Evolutionary conservation across 2,113 vertebrate genomes (phyloP).

Genomic region (Erythrolamprus reginae): DNA sequence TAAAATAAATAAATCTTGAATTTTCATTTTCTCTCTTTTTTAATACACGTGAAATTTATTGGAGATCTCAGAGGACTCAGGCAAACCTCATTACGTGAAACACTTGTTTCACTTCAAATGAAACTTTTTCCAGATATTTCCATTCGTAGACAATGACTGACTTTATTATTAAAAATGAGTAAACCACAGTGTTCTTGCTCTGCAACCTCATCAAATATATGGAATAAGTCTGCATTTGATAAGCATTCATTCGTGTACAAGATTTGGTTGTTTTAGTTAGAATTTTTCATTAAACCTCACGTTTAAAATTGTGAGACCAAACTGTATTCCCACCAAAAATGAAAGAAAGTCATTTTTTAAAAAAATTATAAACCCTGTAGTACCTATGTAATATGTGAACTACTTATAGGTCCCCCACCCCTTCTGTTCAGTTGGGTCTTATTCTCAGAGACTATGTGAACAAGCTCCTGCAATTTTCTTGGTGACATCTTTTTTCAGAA

Average conservation of each 20-base stretch:
- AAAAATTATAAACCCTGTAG: neutral
- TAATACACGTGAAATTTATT: neutral
- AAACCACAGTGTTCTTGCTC: neutral
- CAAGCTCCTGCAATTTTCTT: neutral
- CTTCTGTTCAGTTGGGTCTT: neutral
- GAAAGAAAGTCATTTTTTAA: neutral
- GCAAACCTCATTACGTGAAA: neutral
- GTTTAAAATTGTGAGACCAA: neutral
- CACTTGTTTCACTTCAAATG: neutral
- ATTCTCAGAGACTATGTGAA: neutral
- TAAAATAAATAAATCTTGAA: neutral
- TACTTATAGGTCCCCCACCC: neutral
- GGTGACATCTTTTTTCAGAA: neutral
- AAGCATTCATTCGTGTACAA: neutral
- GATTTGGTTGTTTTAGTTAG: neutral
- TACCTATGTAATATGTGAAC: neutral
- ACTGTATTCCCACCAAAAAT: neutral
- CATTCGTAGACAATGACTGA: neutral
- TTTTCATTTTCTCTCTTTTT: neutral
- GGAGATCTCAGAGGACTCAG: neutral
- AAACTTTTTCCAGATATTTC: neutral
- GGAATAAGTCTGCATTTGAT: neutral
- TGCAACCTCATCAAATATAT: neutral
- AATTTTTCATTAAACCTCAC: neutral
- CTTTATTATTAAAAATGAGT: neutral